Conservation (phyloP, 2,888 invertebrate species). For the Agrypnus murinus region DNA sequence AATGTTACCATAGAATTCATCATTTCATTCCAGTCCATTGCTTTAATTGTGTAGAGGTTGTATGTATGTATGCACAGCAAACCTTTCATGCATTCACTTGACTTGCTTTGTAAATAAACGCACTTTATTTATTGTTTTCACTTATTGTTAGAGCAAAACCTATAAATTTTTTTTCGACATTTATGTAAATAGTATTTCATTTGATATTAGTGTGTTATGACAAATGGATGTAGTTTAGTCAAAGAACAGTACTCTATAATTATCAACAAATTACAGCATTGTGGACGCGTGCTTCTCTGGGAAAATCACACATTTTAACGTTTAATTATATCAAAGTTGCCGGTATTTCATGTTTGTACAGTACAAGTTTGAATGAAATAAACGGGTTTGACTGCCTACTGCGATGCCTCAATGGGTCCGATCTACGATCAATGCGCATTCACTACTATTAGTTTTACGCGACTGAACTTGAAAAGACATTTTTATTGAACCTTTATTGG, state of each 20-base stretch:
- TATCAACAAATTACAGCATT: conserved; percentile 41
- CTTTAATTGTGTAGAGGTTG: no score
- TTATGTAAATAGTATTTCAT: background rate
- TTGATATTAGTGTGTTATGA: conserved; percentile 34
- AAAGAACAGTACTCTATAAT: conserved; percentile 41
- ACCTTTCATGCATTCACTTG: no score
- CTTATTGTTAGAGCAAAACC: no score
- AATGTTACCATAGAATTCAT: no score
- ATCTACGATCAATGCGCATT: conserved; percentile 48
- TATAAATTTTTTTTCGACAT: no score
- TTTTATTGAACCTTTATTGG: conserved; percentile 35
- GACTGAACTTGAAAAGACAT: conserved; percentile 39
- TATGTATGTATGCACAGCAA: no score
- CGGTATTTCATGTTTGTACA: conserved; percentile 52
- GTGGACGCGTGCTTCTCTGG: conserved; percentile 51
- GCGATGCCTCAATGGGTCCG: conserved; percentile 47
- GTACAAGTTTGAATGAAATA: conserved; percentile 58
- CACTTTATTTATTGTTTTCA: no score
- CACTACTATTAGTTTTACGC: conserved; percentile 46
- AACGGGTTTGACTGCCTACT: conserved; percentile 59
- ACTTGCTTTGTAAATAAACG: no score
- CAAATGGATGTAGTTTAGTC: conserved; percentile 24
- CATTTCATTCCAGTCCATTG: no score
- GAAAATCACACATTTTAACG: conserved; percentile 53
- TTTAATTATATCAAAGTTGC: conserved; percentile 54